Evolutionary conservation across 2,888 invertebrate species (phyloP).

Genomic region (Drosophila macrothrix): DNA sequence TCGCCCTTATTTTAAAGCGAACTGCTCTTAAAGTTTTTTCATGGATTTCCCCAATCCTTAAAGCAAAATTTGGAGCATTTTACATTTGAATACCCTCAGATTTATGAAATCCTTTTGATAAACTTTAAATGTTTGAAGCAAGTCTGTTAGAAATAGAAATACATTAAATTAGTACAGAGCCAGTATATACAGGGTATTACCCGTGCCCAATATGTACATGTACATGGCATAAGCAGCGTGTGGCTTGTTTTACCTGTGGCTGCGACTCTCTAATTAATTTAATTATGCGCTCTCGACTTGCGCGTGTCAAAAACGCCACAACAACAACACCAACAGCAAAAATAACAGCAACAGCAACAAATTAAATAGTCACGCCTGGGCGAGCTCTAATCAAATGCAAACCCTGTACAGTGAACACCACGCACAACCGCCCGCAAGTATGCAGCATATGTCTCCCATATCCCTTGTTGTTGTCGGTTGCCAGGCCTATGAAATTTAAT

Average conservation of each 20-base stretch:
- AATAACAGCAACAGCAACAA: slow-evolving; percentile 40
- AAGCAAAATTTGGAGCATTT: too few species aligned
- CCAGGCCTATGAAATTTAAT: slow-evolving; percentile 72
- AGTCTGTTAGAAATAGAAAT: neutral
- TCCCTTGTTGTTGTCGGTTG: slow-evolving; percentile 45
- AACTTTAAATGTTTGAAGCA: neutral
- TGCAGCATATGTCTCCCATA: slow-evolving; percentile 56
- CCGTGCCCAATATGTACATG: neutral
- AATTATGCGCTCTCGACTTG: slow-evolving; percentile 76
- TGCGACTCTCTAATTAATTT: slow-evolving; percentile 79
- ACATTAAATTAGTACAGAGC: neutral
- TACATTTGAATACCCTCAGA: too few species aligned
- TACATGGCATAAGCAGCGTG: slow-evolving; percentile 8
- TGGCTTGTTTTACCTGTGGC: slow-evolving; percentile 72
- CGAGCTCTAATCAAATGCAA: slow-evolving; percentile 73
- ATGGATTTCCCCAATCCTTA: too few species aligned
- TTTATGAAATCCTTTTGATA: neutral
- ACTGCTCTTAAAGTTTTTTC: too few species aligned
- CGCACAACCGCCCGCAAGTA: slow-evolving; percentile 49
- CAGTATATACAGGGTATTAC: slow-evolving; percentile 39
- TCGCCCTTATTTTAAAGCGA: too few species aligned
- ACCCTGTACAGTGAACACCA: slow-evolving; percentile 49
- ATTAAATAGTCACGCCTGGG: slow-evolving; percentile 75
- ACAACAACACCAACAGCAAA: slow-evolving; percentile 28
- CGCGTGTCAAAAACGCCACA: slow-evolving; percentile 71